phyloP scores from a whole-genome alignment of 2,797 vertebrate genomes.

The Propithecus perrieri region DNA sequence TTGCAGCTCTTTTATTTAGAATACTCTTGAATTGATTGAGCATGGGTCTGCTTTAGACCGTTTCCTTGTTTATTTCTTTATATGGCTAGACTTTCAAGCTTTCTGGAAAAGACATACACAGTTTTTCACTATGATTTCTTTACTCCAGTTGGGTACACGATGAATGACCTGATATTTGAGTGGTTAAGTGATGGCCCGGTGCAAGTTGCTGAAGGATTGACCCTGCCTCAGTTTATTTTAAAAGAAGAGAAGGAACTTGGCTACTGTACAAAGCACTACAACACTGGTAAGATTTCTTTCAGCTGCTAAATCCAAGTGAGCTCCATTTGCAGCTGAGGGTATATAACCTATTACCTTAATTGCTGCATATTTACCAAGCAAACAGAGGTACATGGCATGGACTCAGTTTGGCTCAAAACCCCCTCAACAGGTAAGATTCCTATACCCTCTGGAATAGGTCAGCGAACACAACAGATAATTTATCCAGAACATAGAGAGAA shows the following conservation, averaged over 20 bases:
- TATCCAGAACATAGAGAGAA: background rate
- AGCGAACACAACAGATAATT: background rate
- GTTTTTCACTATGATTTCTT: conserved; percentile 71
- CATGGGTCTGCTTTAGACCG: background rate
- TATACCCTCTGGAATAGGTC: background rate
- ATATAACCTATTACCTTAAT: background rate
- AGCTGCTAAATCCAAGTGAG: background rate
- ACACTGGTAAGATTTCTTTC: conserved; percentile 90
- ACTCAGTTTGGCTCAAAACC: background rate
- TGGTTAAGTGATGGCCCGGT: conserved; percentile 96
- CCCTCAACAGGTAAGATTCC: background rate
- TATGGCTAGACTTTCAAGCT: conserved; percentile 9
- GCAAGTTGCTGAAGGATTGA: conserved; percentile 97
- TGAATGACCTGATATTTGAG: conserved; percentile 99
- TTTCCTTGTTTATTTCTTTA: conserved; percentile 38
- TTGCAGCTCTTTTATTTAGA: conserved; percentile 27
- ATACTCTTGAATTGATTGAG: conserved; percentile 14
- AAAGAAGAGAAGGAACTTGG: conserved; percentile 97
- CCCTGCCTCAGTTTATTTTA: conserved; percentile 98
- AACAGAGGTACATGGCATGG: background rate
- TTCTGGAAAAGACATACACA: conserved; percentile 45
- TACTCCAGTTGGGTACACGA: conserved; percentile 96
- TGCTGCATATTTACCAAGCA: background rate
- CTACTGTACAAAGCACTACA: conserved; percentile 99
- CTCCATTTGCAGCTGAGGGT: background rate